Conservation (phyloP, 2,888 invertebrate species). For the Andricus curvator region DNA sequence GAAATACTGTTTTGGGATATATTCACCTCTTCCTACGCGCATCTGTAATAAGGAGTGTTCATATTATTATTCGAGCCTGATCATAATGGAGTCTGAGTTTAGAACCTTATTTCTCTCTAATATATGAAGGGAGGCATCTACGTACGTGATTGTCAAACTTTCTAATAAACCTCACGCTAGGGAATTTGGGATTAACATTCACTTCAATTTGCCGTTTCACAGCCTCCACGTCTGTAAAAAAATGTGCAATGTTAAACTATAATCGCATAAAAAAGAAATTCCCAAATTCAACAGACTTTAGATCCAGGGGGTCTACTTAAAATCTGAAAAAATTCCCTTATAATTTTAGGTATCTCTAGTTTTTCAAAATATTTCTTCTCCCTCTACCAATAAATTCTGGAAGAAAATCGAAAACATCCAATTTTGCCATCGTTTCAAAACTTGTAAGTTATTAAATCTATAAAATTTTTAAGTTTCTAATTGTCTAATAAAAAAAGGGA, state of each 20-base stretch:
- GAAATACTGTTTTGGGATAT: not conserved
- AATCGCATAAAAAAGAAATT: not conserved
- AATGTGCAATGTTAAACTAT: not conserved
- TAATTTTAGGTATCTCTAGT: not conserved
- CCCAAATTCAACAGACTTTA: not conserved
- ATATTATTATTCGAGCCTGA: not conserved
- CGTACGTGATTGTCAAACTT: not conserved
- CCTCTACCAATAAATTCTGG: not conserved
- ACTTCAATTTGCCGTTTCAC: not conserved
- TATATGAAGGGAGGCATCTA: not conserved
- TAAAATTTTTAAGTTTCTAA: not conserved
- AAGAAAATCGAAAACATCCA: not conserved
- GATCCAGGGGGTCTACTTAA: not conserved
- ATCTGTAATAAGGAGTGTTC: not conserved
- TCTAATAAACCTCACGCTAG: not conserved
- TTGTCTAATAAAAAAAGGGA: not conserved
- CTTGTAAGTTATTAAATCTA: not conserved
- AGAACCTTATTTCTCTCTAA: not conserved
- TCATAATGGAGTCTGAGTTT: not conserved
- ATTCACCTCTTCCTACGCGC: not conserved
- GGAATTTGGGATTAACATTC: not conserved
- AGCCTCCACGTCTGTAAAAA: not conserved
- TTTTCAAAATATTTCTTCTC: not conserved
- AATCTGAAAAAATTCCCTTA: not conserved
- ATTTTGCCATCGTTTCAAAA: not conserved